phyloP scores from a whole-genome alignment of 2,113 vertebrate genomes.

The Motacilla alba region DNA sequence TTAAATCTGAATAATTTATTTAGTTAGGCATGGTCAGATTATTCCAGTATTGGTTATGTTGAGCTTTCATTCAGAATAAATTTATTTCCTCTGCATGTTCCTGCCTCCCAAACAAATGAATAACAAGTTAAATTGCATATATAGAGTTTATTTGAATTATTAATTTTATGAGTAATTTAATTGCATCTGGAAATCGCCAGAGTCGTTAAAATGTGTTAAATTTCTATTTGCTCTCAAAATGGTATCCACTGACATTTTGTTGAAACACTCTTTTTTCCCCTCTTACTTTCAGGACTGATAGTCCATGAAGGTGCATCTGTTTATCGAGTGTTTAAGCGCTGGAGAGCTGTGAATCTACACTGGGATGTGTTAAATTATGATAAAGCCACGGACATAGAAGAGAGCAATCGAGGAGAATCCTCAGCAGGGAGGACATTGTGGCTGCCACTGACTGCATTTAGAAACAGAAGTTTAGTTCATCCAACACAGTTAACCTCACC shows the following conservation, averaged over 20 bases:
- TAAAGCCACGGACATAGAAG: conserved; percentile 89
- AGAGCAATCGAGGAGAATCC: conserved; percentile 77
- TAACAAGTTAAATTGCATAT: neutral
- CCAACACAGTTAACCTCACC: conserved; percentile 81
- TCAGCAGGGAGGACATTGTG: conserved; percentile 84
- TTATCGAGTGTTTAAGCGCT: conserved; percentile 90
- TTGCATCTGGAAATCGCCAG: neutral
- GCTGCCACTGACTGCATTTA: conserved; percentile 83
- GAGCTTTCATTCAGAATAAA: neutral
- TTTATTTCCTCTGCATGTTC: neutral
- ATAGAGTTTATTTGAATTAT: neutral
- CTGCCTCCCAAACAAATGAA: neutral
- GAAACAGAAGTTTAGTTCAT: conserved; percentile 79
- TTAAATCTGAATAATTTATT: neutral
- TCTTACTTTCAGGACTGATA: conserved; percentile 79
- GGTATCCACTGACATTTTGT: neutral
- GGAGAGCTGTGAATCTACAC: conserved; percentile 92
- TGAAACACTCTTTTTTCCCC: neutral
- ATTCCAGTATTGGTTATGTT: neutral
- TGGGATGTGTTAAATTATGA: conserved; percentile 93
- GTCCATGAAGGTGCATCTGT: conserved; percentile 95
- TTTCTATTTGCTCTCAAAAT: neutral
- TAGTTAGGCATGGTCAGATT: neutral
- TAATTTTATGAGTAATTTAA: neutral
- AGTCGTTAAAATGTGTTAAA: neutral